Base-by-base conservation (phyloP, 92 coral and sea anemone species). In the Plumapathes pennacea region DNA sequence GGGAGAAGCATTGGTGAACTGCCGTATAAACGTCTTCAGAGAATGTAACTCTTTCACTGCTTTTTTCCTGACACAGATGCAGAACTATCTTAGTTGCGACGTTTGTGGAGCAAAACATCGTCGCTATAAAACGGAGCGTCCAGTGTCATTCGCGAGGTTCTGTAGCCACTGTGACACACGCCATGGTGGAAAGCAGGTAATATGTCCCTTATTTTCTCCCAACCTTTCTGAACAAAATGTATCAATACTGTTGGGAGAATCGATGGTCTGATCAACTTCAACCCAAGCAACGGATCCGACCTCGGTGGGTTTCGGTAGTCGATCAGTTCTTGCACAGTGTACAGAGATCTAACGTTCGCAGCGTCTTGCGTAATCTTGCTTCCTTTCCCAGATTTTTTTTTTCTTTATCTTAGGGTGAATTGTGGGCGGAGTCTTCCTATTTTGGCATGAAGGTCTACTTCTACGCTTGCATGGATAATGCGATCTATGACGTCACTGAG, bases 171-270 rank as follows among this genome's bases (percentile, higher is more conserved):
- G 97, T 63, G 33, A 76, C 72, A 81, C 54, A 17, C 64, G 78
- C 57, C 97, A 90, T 22, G 42, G 67, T 23, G 97, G 90, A 6
- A 87, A 64, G 53, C 95, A 90, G 95, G 97, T 90, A 67, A n/a
- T n/a, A n/a, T n/a, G n/a, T n/a, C n/a, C n/a, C n/a, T n/a, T n/a
- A n/a, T n/a, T n/a, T n/a, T n/a, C n/a, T n/a, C n/a, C n/a, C n/a
- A n/a, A n/a, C n/a, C n/a, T n/a, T n/a, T n/a, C n/a, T n/a, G n/a
- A n/a, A n/a, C n/a, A n/a, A n/a, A n/a, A n/a, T n/a, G n/a, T n/a
- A n/a, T n/a, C n/a, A n/a, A n/a, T n/a, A n/a, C n/a, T n/a, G n/a
- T n/a, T n/a, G n/a, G n/a, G n/a, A n/a, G n/a, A n/a, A n/a, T n/a
- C n/a, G n/a, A n/a, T n/a, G n/a, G n/a, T n/a, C n/a, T n/a, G n/a